Evolutionary conservation across 2,797 vertebrate genomes (phyloP).

Genomic region (Linurgus olivaceus): DNA sequence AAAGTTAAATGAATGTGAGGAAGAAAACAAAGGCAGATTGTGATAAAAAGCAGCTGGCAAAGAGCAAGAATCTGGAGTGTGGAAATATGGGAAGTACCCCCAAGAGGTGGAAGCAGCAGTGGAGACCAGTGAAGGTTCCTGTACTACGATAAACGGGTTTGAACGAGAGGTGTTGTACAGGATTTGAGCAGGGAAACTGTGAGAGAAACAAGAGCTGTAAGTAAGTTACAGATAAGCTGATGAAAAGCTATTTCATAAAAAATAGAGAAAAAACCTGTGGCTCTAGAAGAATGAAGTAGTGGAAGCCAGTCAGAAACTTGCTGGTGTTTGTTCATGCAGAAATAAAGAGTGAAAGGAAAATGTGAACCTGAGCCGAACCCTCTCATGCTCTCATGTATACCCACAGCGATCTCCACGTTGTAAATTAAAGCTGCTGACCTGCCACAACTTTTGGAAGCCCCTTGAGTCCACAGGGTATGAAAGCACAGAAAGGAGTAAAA

Average conservation of each 20-base stretch:
- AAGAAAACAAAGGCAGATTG: neutral
- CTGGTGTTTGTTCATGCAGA: conserved; percentile 12
- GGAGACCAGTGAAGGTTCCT: neutral
- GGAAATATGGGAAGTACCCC: neutral
- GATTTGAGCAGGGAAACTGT: neutral
- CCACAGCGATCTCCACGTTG: neutral
- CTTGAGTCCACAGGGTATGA: neutral
- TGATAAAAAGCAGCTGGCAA: neutral
- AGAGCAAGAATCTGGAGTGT: neutral
- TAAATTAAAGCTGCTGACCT: neutral
- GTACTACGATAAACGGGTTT: neutral
- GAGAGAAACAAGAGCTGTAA: neutral
- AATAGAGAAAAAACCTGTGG: neutral
- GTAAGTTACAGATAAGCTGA: neutral
- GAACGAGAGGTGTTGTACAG: fast-evolving
- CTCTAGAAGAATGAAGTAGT: neutral
- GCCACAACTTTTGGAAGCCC: neutral
- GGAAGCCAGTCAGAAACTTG: neutral
- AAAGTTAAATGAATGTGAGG: neutral
- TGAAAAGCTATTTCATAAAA: neutral
- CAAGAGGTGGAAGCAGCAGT: neutral
- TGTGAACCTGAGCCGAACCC: neutral
- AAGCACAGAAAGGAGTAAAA: neutral
- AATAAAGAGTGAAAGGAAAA: conserved; percentile 12
- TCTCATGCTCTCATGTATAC: neutral